Base-by-base conservation (phyloP, 2,113 vertebrate genomes). In the Prionailurus bengalensis region DNA sequence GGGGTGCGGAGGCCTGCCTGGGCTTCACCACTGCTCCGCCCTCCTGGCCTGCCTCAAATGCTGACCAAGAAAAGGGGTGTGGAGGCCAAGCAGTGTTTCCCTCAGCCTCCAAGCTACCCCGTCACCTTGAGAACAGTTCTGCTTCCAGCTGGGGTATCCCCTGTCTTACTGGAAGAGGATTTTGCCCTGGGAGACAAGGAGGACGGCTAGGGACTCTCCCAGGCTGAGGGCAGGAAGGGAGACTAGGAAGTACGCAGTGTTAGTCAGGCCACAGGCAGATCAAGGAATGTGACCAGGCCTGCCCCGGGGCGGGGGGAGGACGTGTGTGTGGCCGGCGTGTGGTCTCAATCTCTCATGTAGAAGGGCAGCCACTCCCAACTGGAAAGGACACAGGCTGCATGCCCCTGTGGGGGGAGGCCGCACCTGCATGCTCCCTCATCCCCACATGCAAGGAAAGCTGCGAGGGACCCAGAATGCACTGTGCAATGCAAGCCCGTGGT, bases 221-320 rank as follows among this genome's bases (percentile, higher is more conserved):
- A 71, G 73, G 81, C 74, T 15, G 23, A 88, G 74, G 80, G 80
- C 1, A 2, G 83, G n/a, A 97, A 95, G 51, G 92, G 92, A 89
- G 92, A 80, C 74, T 96, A 94, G 96, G 95, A 95, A 96, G 51
- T 65, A 21, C 42, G 17, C 61, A 78, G 87, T 76, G 70, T 90
- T 94, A 96, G 58, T 96, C 93, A 95, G 95, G 83, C 97, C 97
- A 97, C 70, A 86, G 83, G 80, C 83, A 70, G 51, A 73, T 85
- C 29, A 61, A 97, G 68, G 97, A 98, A 98, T 98, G 97, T 98
- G 92, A 92, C 97, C 76, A 63, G 90, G 96, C 98, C 94, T 97
- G 97, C 90, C 94, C 45, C 8, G 45, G 7, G 45, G 45, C 0
- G 45, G 45, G 45, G 45, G 45, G 89, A 97, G 85, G 94, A 91